Base-by-base conservation (phyloP, 2,113 vertebrate genomes). In the Sorex araneus region DNA sequence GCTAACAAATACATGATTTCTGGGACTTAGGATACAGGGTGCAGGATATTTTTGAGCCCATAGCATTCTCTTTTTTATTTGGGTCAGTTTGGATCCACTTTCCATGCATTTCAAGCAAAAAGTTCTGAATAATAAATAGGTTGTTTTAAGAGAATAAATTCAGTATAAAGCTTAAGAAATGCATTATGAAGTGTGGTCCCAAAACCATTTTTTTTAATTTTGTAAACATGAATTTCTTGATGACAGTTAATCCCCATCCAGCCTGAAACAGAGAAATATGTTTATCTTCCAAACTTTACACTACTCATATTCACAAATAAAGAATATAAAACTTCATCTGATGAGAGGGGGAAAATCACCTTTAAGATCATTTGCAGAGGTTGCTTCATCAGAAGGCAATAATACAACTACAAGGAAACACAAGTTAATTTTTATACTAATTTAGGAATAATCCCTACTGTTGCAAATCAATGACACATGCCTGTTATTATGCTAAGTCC, bases 321-420 rank as follows among this genome's bases (percentile, higher is more conserved):
- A 54, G 54, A 75, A 67, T 74, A 66, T 28, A 27, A 66, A 63
- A 18, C 60, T 54, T 54, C 15, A 54, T 40, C 13, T 54, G 18
- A 54, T 30, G 27, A 7, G 25, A 66, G 28, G 64, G 10, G 0
- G 5, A n/a, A 84, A 67, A 85, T 57, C 67, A 70, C 5, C 36
- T 76, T 94, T 76, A 91, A 30, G 91, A 86, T 78, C 78, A 75
- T 43, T 21, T 83, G 7, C 34, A 71, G 18, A 75, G 6, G 80
- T 91, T 79, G 1, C 1, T 50, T 27, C 54, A 23, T 30, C 82
- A 82, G 71, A 90, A 90, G 75, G 30, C 71, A 82, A 45, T 50
- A 76, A 40, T 8, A 54, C 8, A 54, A 54, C 54, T 54, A 36
- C 6, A 77, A 32, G 1, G 70, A 47, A 81, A 69, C 7, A 40